Percentiles rank a stretch among this genome's conserved stretches.
Evolutionary conservation across 2,888 invertebrate species (phyloP).

Genomic region (Epinotia nisella): DNA sequence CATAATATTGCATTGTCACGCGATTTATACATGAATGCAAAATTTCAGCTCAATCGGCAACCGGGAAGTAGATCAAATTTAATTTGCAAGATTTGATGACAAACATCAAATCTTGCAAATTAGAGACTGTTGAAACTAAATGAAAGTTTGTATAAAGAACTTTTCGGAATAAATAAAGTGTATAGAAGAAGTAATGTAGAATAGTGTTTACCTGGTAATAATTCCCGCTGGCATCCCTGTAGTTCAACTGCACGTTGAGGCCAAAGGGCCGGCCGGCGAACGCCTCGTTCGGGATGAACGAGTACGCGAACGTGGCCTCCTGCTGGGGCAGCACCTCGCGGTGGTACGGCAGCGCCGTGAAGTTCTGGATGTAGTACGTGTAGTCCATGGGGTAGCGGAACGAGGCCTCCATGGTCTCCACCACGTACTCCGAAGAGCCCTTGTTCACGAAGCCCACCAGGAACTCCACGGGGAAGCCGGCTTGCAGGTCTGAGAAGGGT

Average conservation of each 20-base stretch:
- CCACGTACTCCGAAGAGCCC: slow-evolving; percentile 94
- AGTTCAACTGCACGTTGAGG: slow-evolving; percentile 95
- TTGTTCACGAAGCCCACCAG: slow-evolving; percentile 98
- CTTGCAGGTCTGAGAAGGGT: slow-evolving; percentile 90
- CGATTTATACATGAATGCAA: no score
- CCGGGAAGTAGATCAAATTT: no score
- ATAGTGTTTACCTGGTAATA: slow-evolving; percentile 82
- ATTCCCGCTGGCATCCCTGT: slow-evolving; percentile 90
- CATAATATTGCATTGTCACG: no score
- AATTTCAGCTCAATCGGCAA: no score
- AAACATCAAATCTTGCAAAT: no score
- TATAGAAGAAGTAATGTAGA: no score
- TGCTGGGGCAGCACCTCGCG: slow-evolving; percentile 94
- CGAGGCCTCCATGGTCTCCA: slow-evolving; percentile 98
- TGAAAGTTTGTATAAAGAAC: no score
- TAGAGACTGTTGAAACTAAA: no score
- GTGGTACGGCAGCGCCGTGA: slow-evolving; percentile 95
- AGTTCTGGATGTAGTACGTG: slow-evolving; percentile 99
- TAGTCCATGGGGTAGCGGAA: slow-evolving; percentile 99
- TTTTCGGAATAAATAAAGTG: no score
- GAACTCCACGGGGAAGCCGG: slow-evolving; percentile 96
- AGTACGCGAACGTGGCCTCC: slow-evolving; percentile 97
- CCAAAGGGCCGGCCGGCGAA: slow-evolving; percentile 99
- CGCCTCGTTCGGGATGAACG: slow-evolving; percentile 97
- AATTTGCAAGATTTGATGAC: no score